Percentiles rank a stretch among this genome's conserved stretches.
Evolutionary conservation across 2,797 vertebrate species (phyloP).

Genomic region (Intellagama lesueurii): DNA sequence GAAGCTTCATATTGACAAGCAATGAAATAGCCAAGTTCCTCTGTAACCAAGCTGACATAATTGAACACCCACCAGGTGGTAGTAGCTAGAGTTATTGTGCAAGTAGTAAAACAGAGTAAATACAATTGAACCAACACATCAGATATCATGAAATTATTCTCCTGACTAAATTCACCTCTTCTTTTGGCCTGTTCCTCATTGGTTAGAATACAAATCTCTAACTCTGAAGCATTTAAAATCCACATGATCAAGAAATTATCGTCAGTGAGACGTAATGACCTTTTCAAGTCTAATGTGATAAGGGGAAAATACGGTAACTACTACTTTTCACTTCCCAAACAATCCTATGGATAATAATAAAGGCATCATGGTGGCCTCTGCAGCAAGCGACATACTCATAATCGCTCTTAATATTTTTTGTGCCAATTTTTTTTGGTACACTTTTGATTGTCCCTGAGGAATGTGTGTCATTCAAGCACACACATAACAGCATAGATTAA

Average conservation of each 20-base stretch:
- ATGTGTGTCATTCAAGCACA: neutral
- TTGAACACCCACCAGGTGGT: neutral
- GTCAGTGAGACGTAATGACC: rapidly evolving
- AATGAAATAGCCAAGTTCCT: neutral
- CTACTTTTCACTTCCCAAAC: neutral
- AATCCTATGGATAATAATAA: neutral
- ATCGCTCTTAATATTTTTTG: too few relatives aligned
- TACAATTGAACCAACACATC: too few relatives aligned
- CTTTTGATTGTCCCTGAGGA: too few relatives aligned
- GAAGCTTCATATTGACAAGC: neutral
- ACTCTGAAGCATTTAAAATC: rapidly evolving
- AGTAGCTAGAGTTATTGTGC: neutral
- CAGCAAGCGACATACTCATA: neutral
- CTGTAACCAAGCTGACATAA: neutral
- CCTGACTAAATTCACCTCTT: neutral
- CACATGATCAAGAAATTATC: rapidly evolving
- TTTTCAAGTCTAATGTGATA: neutral
- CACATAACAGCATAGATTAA: neutral
- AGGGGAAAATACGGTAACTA: slow-evolving; percentile 20
- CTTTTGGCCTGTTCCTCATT: rapidly evolving
- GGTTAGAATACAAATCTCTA: rapidly evolving
- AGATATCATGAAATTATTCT: neutral
- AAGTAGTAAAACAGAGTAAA: neutral
- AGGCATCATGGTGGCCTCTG: neutral
- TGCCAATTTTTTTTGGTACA: too few relatives aligned